Conservation (phyloP, 2,888 invertebrate species). For the Drosophila affinis region DNA sequence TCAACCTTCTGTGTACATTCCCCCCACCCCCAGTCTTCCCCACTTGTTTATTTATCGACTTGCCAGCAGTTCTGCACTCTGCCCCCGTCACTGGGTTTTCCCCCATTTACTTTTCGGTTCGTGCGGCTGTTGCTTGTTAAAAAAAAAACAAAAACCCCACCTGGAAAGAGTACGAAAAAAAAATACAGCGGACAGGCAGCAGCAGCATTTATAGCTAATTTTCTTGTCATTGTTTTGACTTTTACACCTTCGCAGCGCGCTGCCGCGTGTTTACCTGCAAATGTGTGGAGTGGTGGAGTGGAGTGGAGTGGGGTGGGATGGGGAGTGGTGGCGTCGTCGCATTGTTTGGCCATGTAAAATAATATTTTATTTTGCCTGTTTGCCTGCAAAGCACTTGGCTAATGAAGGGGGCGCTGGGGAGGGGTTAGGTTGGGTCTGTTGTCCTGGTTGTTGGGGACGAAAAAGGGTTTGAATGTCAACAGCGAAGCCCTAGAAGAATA, state of each 20-base stretch:
- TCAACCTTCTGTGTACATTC: slow-evolving; percentile 23
- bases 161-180: slow-evolving; percentile 25
- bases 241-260: slow-evolving; percentile 48
- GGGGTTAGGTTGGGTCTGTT: background rate
- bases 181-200: slow-evolving; percentile 5
- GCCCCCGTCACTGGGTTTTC: slow-evolving; percentile 2
- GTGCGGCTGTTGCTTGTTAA: slow-evolving; percentile 40
- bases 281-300: background rate
- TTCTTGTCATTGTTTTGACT: slow-evolving; percentile 59
- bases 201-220: slow-evolving; percentile 54
- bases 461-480: slow-evolving; percentile 27
- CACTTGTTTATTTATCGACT: slow-evolving; percentile 53
- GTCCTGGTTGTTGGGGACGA: background rate
- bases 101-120: slow-evolving; percentile 24
- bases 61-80: slow-evolving; percentile 49
- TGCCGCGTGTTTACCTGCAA: slow-evolving; percentile 49
- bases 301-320: slow-evolving; percentile 21
- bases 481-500: slow-evolving; percentile 37
- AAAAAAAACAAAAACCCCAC: slow-evolving; percentile 1
- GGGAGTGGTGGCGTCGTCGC: slow-evolving; percentile 20
- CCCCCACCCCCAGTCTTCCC: background rate
- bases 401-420: slow-evolving; percentile 51
- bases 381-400: slow-evolving; percentile 53
- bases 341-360: slow-evolving; percentile 69
- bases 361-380: slow-evolving; percentile 62